Percentiles rank a stretch among this genome's conserved stretches.
Evolutionary conservation across 1,140 invertebrate genomes (phyloP).

Genomic region (Cydia fagiglandana): DNA sequence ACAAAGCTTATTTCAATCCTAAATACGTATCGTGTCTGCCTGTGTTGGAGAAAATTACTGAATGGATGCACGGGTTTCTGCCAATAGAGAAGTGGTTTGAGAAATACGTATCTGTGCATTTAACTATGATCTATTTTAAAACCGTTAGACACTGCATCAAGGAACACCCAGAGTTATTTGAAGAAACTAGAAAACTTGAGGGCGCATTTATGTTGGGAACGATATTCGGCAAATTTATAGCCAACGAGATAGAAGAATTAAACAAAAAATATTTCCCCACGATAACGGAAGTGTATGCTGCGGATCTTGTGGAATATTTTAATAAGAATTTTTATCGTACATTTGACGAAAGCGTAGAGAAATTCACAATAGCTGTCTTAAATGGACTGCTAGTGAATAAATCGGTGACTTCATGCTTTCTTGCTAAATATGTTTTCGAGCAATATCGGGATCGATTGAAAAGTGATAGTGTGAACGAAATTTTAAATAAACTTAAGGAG

Average conservation of each 20-base stretch:
- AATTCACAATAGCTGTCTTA: background rate
- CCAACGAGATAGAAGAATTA: conserved; percentile 51
- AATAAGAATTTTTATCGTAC: background rate
- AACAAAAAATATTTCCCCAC: conserved; percentile 50
- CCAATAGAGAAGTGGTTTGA: conserved; percentile 34
- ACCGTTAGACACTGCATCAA: background rate
- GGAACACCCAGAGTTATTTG: background rate
- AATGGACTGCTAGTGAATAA: background rate
- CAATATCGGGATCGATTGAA: background rate
- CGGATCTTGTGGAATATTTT: conserved; percentile 40
- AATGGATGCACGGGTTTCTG: conserved; percentile 43
- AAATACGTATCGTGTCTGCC: conserved; percentile 45
- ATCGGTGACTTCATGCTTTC: background rate
- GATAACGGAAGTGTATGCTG: conserved; percentile 50
- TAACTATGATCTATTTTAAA: conserved; percentile 50
- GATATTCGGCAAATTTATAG: conserved; percentile 53
- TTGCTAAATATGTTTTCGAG: background rate
- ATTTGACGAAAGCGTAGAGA: background rate
- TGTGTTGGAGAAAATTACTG: conserved; percentile 48
- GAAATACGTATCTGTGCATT: conserved; percentile 49
- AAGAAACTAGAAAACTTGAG: background rate
- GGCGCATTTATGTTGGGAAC: conserved; percentile 43
- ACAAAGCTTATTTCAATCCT: conserved; percentile 47
- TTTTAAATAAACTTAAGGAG: background rate
- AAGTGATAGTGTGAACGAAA: background rate